Percentiles rank a stretch among this genome's conserved stretches.
These are phyloP conservation scores for Erythrocercus mccallii DNA, from an alignment of 2,113 vertebrate species.

Conservation along the genomic window DNA sequence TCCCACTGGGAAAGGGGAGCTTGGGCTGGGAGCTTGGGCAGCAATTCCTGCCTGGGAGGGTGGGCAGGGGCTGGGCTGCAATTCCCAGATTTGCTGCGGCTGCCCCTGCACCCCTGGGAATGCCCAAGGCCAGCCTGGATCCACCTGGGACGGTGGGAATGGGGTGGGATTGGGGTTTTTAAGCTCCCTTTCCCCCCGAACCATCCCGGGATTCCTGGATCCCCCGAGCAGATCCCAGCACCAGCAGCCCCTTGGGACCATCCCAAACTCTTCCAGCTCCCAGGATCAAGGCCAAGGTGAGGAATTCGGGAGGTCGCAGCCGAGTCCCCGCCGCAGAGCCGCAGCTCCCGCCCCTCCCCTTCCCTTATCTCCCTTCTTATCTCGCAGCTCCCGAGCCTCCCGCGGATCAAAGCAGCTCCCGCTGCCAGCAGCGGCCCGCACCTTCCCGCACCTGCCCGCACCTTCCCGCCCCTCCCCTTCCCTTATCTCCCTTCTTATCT, in stretches of 20 bases:
- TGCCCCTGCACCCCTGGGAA: neutral
- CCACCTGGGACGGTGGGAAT: neutral
- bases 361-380: neutral
- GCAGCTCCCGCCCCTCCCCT: neutral
- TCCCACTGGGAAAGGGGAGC: neutral
- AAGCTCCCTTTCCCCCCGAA: too few relatives aligned
- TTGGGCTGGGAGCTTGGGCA: neutral
- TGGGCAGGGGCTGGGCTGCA: neutral
- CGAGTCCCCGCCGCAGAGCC: neutral
- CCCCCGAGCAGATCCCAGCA: neutral
- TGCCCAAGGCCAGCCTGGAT: neutral
- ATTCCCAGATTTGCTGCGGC: neutral
- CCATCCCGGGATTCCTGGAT: neutral
- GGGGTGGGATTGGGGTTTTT: neutral
- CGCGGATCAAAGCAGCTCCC: neutral
- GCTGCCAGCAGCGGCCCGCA: neutral
- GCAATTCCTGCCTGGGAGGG: neutral
- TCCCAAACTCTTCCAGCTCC: neutral
- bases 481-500: too few relatives aligned
- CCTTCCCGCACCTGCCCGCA: too few relatives aligned
- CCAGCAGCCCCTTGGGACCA: neutral
- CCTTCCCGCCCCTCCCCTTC: too few relatives aligned
- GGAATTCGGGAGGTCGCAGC: neutral
- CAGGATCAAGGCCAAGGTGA: neutral
- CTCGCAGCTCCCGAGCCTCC: neutral